Percentiles rank a stretch among this genome's conserved stretches.
phyloP scores from a whole-genome alignment of 2,888 invertebrate species.

The Pteria penguin region DNA sequence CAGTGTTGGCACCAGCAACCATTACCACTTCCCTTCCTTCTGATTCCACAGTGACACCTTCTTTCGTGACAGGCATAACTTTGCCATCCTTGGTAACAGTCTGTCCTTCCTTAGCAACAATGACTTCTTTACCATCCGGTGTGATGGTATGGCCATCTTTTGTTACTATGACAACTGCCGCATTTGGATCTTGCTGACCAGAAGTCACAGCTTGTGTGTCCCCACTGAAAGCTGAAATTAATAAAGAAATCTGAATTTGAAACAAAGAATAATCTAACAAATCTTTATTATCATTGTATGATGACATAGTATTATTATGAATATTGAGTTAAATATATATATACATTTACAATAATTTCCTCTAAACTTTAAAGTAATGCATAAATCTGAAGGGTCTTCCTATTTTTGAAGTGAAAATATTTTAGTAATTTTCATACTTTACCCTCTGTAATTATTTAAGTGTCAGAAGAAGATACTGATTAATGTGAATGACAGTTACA shows the following conservation, averaged over 20 bases:
- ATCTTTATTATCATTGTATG: background rate
- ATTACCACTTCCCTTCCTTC: conserved; percentile 26
- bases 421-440: too few relatives aligned
- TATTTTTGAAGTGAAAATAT: too few relatives aligned
- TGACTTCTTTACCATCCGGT: conserved; percentile 24
- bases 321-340: too few relatives aligned
- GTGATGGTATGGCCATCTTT: conserved; percentile 9
- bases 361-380: too few relatives aligned
- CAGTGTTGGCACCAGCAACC: conserved; percentile 15
- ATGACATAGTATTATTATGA: too few relatives aligned
- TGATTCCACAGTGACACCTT: conserved; percentile 4
- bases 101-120: conserved; percentile 15
- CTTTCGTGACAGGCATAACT: background rate
- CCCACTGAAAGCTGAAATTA: background rate
- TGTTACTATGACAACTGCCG: background rate
- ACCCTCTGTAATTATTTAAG: too few relatives aligned
- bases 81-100: conserved; percentile 1
- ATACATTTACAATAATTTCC: too few relatives aligned
- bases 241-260: background rate
- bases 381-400: too few relatives aligned
- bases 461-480: too few relatives aligned
- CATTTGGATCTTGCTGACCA: background rate
- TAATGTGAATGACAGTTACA: too few relatives aligned
- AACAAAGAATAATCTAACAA: background rate
- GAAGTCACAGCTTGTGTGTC: conserved; percentile 17